Percentiles rank a stretch among this genome's conserved stretches.
Evolutionary conservation across 1,140 invertebrate genomes (phyloP).

Genomic region (Cydia strobilella): DNA sequence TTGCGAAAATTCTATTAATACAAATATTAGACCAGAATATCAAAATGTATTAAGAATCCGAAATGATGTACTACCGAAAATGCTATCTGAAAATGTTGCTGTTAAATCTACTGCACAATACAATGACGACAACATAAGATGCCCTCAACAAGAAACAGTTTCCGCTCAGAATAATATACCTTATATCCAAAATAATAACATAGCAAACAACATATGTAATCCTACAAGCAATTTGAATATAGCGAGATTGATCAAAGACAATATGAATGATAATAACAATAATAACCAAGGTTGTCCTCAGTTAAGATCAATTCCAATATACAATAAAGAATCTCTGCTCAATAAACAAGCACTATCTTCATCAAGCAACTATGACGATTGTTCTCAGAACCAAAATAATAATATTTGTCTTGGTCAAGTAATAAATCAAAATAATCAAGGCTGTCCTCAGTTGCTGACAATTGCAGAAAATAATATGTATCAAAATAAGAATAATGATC

Average conservation of each 20-base stretch:
- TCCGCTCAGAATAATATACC: background rate
- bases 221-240: background rate
- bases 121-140: background rate
- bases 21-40: background rate
- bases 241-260: background rate
- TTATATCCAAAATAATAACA: background rate
- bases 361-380: background rate
- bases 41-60: background rate
- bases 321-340: background rate
- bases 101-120: background rate
- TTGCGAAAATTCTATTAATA: background rate
- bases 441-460: background rate
- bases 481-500: background rate
- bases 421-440: constrained; percentile 12
- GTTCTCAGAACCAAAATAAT: background rate
- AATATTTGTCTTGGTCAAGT: background rate
- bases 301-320: background rate
- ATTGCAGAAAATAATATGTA: constrained; percentile 11
- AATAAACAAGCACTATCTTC: background rate
- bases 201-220: background rate
- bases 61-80: background rate
- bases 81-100: background rate
- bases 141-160: background rate
- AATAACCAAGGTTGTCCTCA: constrained; percentile 10
- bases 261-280: constrained; percentile 7